A percentile compares a stretch with the other conserved stretches of the same genome.
phyloP scores from a whole-genome alignment of 1,140 invertebrate species.

The Berghia stephanieae region DNA sequence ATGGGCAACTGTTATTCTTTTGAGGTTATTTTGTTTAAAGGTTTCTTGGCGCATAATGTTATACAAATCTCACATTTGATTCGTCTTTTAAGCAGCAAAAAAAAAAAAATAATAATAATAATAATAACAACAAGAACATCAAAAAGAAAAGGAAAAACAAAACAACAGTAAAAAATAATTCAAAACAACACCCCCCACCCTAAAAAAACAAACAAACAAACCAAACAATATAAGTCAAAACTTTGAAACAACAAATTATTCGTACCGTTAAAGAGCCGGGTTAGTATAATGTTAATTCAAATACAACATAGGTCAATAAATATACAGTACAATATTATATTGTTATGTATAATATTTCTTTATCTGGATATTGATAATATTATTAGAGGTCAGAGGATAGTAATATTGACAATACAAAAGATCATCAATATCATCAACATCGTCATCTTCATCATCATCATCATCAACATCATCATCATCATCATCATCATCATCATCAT shows the following conservation, averaged over 20 bases:
- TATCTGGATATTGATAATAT: neutral
- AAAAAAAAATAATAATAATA: no score
- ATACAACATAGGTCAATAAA: constrained; percentile 2
- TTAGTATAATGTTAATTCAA: neutral
- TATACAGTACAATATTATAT: constrained; percentile 14
- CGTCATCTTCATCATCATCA: constrained; percentile 13
- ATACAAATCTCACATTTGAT: no score
- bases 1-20: no score
- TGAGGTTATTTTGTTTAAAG: no score
- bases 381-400: neutral
- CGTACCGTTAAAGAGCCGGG: neutral
- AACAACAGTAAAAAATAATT: no score
- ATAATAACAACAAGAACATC: no score
- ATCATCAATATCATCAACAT: constrained; percentile 3
- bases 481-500: constrained; percentile 23
- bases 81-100: no score
- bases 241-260: neutral
- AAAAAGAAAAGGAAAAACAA: no score
- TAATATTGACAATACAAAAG: neutral
- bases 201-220: no score
- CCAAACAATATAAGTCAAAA: no score
- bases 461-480: constrained; percentile 11
- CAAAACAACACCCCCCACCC: no score
- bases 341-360: neutral
- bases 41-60: no score